Percentiles rank a stretch among this genome's conserved stretches.
Conservation (phyloP, 2,888 invertebrate species). For the Polietes domitor region DNA sequence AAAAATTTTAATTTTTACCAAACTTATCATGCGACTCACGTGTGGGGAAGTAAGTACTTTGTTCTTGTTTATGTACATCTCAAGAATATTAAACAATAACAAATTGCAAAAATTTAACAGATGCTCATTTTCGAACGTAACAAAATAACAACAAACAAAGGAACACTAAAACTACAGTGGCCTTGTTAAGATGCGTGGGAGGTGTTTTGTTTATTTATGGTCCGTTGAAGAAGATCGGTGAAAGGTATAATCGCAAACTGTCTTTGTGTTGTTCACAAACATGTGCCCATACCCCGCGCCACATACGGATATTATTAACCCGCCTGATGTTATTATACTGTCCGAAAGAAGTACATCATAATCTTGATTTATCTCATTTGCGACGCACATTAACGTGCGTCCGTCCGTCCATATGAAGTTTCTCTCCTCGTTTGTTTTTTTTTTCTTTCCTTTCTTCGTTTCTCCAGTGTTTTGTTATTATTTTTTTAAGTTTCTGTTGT, state of each 20-base stretch:
- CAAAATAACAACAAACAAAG: background rate
- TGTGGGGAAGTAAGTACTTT: background rate
- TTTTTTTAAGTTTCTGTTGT: background rate
- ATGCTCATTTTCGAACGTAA: background rate
- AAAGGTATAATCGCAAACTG: no score
- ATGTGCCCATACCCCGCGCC: no score
- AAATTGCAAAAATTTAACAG: background rate
- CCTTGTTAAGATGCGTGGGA: background rate
- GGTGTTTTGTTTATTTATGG: slow-evolving; percentile 3
- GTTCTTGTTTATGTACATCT: background rate
- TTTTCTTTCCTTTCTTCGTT: background rate
- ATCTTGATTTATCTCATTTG: slow-evolving; percentile 1
- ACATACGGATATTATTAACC: no score
- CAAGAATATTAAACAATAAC: slow-evolving; percentile 2
- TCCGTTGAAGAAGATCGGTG: no score
- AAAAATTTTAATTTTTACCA: background rate
- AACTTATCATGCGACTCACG: background rate
- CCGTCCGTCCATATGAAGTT: background rate
- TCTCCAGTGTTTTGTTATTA: background rate
- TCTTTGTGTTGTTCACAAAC: no score
- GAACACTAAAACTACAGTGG: background rate
- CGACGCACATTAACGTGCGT: background rate
- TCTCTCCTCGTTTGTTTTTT: background rate
- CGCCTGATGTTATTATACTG: no score
- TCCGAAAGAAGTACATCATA: background rate